Conservation (phyloP, 2,113 vertebrate species). For the Pelodiscus sinensis region DNA sequence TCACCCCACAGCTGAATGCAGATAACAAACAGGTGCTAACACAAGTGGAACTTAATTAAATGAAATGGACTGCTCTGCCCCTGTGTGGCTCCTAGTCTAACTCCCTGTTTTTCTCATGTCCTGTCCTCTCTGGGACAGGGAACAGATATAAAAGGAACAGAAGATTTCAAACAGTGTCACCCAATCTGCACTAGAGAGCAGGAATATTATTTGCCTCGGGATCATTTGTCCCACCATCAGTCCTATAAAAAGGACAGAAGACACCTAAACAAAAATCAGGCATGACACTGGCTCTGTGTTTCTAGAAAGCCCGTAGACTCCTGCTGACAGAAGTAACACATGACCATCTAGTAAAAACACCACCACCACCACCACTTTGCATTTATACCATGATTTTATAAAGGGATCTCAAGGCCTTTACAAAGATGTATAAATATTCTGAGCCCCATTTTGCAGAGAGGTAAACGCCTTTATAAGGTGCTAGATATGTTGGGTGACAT, state of each 20-base stretch:
- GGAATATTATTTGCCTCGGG: not conserved
- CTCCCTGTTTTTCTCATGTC: not conserved
- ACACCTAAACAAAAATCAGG: not conserved
- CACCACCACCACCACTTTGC: not conserved
- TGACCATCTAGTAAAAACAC: not conserved
- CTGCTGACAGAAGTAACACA: not conserved
- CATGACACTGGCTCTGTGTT: not conserved
- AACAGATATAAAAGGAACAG: not conserved
- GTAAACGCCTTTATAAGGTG: not conserved
- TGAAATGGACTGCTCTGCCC: too few species aligned
- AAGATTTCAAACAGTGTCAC: not conserved
- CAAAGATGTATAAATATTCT: not conserved
- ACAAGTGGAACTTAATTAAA: too few species aligned
- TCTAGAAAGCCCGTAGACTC: not conserved
- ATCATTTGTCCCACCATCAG: not conserved
- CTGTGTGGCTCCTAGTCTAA: not conserved
- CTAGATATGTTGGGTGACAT: not conserved
- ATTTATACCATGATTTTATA: not conserved
- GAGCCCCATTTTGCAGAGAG: not conserved
- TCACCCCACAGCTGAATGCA: too few species aligned
- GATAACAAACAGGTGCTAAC: too few species aligned
- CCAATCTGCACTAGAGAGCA: not conserved
- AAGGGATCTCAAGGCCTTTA: not conserved
- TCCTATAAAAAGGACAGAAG: not conserved
- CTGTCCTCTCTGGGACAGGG: too few species aligned